A percentile compares a stretch with the other conserved stretches of the same genome.
These are phyloP conservation scores for Oxyura jamaicensis DNA, from an alignment of 2,113 vertebrate genomes.

Conservation along the genomic window DNA sequence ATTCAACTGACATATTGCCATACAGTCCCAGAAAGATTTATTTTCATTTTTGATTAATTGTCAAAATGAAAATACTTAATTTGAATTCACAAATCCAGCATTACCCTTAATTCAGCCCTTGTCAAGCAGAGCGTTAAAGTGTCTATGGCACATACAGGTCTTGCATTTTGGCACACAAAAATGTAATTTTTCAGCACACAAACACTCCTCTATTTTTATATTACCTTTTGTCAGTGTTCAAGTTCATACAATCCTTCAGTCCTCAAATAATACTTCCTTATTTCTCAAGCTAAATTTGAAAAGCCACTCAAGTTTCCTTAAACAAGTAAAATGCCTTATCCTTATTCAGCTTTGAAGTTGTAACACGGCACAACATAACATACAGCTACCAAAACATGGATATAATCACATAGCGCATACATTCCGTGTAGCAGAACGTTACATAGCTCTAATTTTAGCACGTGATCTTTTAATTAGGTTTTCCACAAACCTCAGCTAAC, in stretches of 20 bases:
- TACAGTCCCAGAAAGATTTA: background rate
- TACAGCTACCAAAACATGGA: accelerated
- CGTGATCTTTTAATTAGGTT: background rate
- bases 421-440: background rate
- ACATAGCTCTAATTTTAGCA: background rate
- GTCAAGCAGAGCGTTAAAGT: background rate
- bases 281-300: background rate
- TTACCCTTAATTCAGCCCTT: background rate
- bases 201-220: background rate
- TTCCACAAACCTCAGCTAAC: background rate
- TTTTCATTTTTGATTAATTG: background rate
- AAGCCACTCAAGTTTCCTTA: background rate
- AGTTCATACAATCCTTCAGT: background rate
- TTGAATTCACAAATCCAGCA: background rate
- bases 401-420: accelerated
- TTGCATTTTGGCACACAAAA: background rate
- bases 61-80: background rate
- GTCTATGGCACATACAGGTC: background rate
- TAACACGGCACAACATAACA: background rate
- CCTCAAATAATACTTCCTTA: background rate
- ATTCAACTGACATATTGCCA: background rate
- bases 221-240: background rate
- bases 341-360: background rate
- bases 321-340: background rate
- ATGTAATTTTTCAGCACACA: background rate